Evolutionary conservation across 2,113 vertebrate genomes (phyloP).

Genomic region (Sorex araneus): DNA sequence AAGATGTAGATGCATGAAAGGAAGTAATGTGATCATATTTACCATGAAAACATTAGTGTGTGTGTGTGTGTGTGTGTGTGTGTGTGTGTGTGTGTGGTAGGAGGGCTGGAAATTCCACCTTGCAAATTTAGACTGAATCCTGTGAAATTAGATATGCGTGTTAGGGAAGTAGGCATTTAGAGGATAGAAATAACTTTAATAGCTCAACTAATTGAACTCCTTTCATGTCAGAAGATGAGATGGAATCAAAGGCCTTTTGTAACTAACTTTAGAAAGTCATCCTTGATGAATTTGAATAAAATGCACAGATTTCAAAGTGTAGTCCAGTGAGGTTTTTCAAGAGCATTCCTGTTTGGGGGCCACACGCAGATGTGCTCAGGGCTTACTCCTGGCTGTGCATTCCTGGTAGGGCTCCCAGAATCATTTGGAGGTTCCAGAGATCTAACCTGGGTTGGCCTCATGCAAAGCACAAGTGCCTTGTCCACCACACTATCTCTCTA

Average conservation of each 20-base stretch:
- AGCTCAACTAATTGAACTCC: not conserved
- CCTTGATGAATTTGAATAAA: slow-evolving; percentile 34
- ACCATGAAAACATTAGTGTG: not conserved
- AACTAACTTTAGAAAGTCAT: slow-evolving; percentile 5
- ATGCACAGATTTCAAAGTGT: not conserved
- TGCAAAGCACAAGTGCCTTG: no score
- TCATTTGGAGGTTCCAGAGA: no score
- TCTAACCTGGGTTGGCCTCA: no score
- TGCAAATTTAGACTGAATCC: slow-evolving; percentile 32
- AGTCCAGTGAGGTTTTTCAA: not conserved
- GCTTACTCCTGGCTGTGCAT: no score
- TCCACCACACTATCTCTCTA: no score
- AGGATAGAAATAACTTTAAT: slow-evolving; percentile 5
- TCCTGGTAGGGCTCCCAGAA: no score
- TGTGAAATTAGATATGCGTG: not conserved
- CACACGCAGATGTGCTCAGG: no score
- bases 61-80: no score
- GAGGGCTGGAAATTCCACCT: not conserved
- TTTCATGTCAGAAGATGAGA: not conserved
- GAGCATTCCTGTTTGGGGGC: not conserved
- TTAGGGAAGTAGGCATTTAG: not conserved
- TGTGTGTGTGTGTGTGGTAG: not conserved
- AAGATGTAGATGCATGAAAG: not conserved
- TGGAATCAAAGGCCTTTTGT: not conserved
- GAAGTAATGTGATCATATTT: not conserved